A percentile compares a stretch with the other conserved stretches of the same genome.
Conservation (phyloP, 2,113 vertebrate genomes). For the Cyanoramphus novaezelandiae region DNA sequence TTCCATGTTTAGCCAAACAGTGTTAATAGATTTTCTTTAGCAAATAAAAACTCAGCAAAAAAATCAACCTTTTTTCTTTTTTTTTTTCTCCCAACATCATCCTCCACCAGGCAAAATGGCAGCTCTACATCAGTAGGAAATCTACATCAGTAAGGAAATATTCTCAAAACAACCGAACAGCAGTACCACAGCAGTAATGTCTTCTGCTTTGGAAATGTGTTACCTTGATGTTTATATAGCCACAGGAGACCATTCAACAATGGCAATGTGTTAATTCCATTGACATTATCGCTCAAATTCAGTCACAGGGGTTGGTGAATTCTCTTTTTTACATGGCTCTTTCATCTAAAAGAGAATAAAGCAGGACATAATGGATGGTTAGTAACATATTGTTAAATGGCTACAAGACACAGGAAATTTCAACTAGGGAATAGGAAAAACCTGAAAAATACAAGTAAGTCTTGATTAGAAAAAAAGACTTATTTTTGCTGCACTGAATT, state of each 20-base stretch:
- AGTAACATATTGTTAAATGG: conserved; percentile 36
- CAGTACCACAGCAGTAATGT: not conserved
- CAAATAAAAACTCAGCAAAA: not conserved
- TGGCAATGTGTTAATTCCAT: conserved; percentile 58
- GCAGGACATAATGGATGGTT: conserved; percentile 53
- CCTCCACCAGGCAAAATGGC: not conserved
- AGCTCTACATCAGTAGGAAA: not conserved
- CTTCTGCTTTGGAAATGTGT: conserved; percentile 33
- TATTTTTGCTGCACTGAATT: not conserved
- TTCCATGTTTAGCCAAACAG: not conserved
- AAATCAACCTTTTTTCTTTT: not conserved
- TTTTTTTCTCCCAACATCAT: not conserved
- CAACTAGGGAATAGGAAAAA: not conserved
- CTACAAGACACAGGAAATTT: conserved; percentile 26
- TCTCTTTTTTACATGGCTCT: conserved; percentile 31
- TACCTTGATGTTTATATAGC: conserved; percentile 57
- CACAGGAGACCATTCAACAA: conserved; percentile 48
- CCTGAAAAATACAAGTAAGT: not conserved
- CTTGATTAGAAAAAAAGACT: not conserved
- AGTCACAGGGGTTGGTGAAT: not conserved
- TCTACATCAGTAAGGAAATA: not conserved
- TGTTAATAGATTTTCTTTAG: not conserved
- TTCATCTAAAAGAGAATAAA: conserved; percentile 55
- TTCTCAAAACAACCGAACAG: conserved; percentile 2
- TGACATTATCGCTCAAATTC: conserved; percentile 57